A percentile compares a stretch with the other conserved stretches of the same genome.
Evolutionary conservation across 2,888 invertebrate species (phyloP).

Genomic region (Trisateles emortualis): DNA sequence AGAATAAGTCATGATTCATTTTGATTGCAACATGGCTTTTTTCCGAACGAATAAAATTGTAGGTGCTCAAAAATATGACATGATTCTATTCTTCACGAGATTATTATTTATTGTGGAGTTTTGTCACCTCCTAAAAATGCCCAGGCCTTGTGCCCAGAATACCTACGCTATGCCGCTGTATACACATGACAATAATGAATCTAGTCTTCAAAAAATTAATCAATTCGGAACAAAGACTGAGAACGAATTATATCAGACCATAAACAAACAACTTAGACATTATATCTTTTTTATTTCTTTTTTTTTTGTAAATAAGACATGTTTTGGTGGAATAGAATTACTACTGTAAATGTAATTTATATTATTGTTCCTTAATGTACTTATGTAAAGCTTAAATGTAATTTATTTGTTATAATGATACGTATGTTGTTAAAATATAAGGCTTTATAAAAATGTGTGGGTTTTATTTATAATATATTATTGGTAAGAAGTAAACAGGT

Average conservation of each 20-base stretch:
- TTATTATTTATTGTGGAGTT: too few relatives aligned
- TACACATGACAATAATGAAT: conserved; percentile 42
- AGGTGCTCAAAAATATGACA: too few relatives aligned
- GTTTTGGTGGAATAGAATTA: conserved; percentile 30
- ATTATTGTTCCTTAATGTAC: conserved; percentile 79
- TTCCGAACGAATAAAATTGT: too few relatives aligned
- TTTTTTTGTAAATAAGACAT: conserved; percentile 46
- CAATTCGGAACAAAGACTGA: conserved; percentile 52
- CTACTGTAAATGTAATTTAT: conserved; percentile 42
- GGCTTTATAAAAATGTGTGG: conserved; percentile 60
- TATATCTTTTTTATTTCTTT: conserved; percentile 10
- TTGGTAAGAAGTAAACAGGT: too few relatives aligned
- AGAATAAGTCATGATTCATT: too few relatives aligned
- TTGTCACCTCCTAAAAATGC: too few relatives aligned
- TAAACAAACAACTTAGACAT: conserved; percentile 24
- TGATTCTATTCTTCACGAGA: too few relatives aligned
- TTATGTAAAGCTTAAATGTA: conserved; percentile 69
- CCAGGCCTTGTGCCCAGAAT: too few relatives aligned
- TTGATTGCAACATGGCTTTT: too few relatives aligned
- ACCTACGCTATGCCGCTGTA: conserved; percentile 36
- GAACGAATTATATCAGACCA: conserved; percentile 41
- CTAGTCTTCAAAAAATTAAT: conserved; percentile 48
- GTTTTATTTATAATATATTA: too few relatives aligned
- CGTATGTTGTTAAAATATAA: conserved; percentile 80
- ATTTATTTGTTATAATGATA: conserved; percentile 78